These are phyloP conservation scores for Sarcophaga carnaria DNA, from an alignment of 2,888 invertebrate species.

Conservation along the genomic window DNA sequence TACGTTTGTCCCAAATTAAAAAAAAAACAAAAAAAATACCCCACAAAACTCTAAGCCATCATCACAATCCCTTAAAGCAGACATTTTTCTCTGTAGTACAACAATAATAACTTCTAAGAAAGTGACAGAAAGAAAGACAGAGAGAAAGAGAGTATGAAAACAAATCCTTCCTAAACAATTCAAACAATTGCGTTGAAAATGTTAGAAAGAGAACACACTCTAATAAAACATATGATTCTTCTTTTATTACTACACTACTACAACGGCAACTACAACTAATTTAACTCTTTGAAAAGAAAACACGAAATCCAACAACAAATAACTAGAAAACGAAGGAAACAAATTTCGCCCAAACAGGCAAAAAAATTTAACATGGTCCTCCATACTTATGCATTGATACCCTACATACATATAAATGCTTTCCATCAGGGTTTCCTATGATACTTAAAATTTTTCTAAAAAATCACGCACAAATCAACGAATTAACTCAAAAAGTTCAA, in stretches of 20 bases:
- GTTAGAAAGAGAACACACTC: constrained; percentile 68
- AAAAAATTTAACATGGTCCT: too few relatives aligned
- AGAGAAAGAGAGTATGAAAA: background rate
- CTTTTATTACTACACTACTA: constrained; percentile 9
- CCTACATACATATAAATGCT: too few relatives aligned
- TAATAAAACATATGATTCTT: constrained; percentile 66
- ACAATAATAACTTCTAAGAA: constrained; percentile 22
- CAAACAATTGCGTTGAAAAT: constrained; percentile 53
- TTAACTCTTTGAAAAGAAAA: constrained; percentile 60
- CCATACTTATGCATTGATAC: too few relatives aligned
- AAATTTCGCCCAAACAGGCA: too few relatives aligned
- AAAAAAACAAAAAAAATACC: constrained; percentile 12
- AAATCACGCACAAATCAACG: too few relatives aligned
- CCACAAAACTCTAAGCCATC: constrained; percentile 21
- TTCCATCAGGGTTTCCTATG: too few relatives aligned
- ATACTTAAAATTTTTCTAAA: too few relatives aligned
- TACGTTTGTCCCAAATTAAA: constrained; percentile 11
- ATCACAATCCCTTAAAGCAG: constrained; percentile 22
- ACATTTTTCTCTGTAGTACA: constrained; percentile 12
- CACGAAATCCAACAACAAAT: constrained; percentile 14
- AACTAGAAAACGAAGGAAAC: constrained; percentile 23
- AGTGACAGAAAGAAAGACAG: background rate
- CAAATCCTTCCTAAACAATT: constrained; percentile 16
- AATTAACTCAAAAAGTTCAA: too few relatives aligned
- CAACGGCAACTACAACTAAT: constrained; percentile 35